These are phyloP conservation scores for Cichladusa arquata DNA, from an alignment of 2,113 vertebrate genomes.

Conservation along the genomic window DNA sequence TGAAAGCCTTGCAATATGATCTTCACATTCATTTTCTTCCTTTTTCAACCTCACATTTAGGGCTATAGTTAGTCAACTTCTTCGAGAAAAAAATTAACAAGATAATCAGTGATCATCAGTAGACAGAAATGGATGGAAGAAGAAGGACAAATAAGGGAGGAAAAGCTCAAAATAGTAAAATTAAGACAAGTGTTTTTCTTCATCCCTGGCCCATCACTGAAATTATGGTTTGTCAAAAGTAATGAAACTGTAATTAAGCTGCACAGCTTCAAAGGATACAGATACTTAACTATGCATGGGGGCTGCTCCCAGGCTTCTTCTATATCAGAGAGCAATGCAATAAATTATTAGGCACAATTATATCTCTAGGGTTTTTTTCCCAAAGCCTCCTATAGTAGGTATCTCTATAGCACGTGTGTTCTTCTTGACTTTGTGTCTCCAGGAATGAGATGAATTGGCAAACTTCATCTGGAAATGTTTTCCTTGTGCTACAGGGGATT, in stretches of 20 bases:
- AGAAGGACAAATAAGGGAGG: conserved; percentile 18
- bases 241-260: conserved; percentile 47
- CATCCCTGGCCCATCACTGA: neutral
- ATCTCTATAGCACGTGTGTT: neutral
- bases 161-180: conserved; percentile 26
- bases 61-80: neutral
- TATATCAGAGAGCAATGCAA: neutral
- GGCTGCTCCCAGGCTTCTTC: neutral
- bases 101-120: neutral
- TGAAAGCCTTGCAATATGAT: neutral
- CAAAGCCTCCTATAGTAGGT: neutral
- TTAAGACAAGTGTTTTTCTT: conserved; percentile 26
- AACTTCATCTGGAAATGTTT: conserved; percentile 24
- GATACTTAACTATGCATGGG: conserved; percentile 23
- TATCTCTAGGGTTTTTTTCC: neutral
- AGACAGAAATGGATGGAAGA: neutral
- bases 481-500: neutral
- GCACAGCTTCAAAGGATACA: conserved; percentile 24
- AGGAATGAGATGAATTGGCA: conserved; percentile 30
- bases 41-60: neutral
- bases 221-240: conserved; percentile 49
- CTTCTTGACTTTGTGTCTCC: neutral
- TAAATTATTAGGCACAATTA: conserved; percentile 14
- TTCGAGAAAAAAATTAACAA: neutral
- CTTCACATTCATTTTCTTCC: neutral